Evolutionary conservation across 2,797 vertebrate genomes (phyloP), one percentile per base, ranked within the genome.

Genomic region (Hybognathus amarus): DNA sequence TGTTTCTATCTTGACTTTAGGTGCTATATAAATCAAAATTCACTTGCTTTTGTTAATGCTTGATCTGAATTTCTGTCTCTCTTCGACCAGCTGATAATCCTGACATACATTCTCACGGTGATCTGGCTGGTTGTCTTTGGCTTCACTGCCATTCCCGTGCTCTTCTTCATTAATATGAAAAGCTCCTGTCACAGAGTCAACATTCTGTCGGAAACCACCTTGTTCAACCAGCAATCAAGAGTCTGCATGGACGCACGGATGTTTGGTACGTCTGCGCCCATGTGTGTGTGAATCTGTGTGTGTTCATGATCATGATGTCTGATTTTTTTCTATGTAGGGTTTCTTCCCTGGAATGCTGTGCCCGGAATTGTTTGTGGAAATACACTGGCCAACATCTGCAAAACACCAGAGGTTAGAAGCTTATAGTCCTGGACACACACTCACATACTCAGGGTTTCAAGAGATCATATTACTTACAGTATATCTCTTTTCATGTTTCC

Each of bases 111-210:
- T 90, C 93, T 99, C 91, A 96, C 96, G 54, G 91, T 99, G 92
- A 92, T 98, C 90, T 99, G 98, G 98, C 95, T 99, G 82, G 92
- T 94, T 50, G 96, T 99, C 82, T 96, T 99, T 24, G 98, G 96
- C 92, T 96, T 97, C 93, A 94, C 95, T 0, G 96, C 97, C 0
- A 94, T 99, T 87, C 98, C 98, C 0, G 97, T 99, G 90, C 98
- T 96, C 93, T 97, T 99, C 94, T 94, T 98, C 92, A 98, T 97
- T 94, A 99, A 97, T 92, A 98, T 98, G 90, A 97, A 96, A 92
- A 96, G 96, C 83, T 97, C 98, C 70, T 99, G 98, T 90, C 96
- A 99, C 91, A 96, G 94, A 88, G 95, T 99, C 88, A 97, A 95
- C 90, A 91, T 95, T 87, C 95, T 97, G 91, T 94, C 96, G 63